Base-by-base conservation (phyloP, 2,888 invertebrate species). In the Sphaeridia pumilis region DNA sequence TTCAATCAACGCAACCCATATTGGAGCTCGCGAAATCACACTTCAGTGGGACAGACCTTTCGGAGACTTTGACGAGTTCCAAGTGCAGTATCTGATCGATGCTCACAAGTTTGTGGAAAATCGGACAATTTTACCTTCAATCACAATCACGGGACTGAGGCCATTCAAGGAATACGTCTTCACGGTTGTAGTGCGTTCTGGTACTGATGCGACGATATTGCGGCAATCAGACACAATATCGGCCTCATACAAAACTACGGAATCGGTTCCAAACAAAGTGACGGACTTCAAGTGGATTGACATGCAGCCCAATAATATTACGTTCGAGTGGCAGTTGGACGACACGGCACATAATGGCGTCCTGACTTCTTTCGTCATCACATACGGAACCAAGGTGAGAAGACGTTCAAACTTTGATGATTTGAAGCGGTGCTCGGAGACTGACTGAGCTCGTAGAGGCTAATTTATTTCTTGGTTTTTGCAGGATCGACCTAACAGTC, bases 161-260 rank as follows among this genome's bases (percentile, higher is more conserved):
- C 90, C 92, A 1, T 83, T 88, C 73, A 77, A 85, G 61, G 82
- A 83, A 68, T 92, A 92, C 71, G 89, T 88, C 1, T 92, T 92
- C 71, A 89, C 90, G 0, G 81, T 92, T 35, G 82, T 84, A 49
- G 87, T 87, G 21, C 76, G 81, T 52, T 84, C 89, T 49, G 90
- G 90, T 28, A 81, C 82, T 3, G 83, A 83, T 66, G 82, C 83
- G 0, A 79, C 81, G 48, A 81, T 86, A 61, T 74, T 87, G 55
- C 75, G 84, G 56, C 78, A 80, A 63, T 87, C 88, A 55, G 76
- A 83, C 58, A 87, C 86, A 3, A 76, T 83, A 46, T 89, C 87
- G 46, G 82, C 80, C 3, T 80, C 78, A 58, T 86, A 88, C 69
- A 79, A 79, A 47, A 90, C 90, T 26, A 81, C 80, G 65, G 86